Base-by-base conservation (phyloP, 2,888 invertebrate genomes). In the Chesias legatella region DNA sequence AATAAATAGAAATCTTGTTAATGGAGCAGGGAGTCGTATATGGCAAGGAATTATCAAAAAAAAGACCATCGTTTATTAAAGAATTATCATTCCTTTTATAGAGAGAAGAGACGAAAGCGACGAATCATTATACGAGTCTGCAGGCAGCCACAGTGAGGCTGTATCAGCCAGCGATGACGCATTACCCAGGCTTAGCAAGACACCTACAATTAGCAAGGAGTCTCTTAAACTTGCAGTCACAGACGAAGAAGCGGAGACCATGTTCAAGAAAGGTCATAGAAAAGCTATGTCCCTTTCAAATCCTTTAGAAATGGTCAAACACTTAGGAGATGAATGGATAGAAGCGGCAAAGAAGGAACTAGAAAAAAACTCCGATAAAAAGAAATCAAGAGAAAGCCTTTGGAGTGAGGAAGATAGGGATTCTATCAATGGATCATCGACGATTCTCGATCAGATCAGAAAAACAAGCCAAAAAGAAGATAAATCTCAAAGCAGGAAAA, bases 231-330 rank as follows among this genome's bases (percentile, higher is more conserved):
- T 88, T 13, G 84, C 83, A 0, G 66, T 88, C 42, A 88, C 88
- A 20, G 89, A 89, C 33, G 88, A 88, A 59, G 89, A 88, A 61
- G 74, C 73, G 0, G 86, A 83, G 6, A 60, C 56, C 1, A 79
- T 67, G 48, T 57, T 48, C 17, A 88, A 81, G 42, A 84, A 84
- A 47, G 76, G 79, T 25, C 89, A 89, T 48, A 72, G 89, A 28
- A 89, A 89, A 64, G 79, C 89, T 0, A 81, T 89, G 80, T 89
- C 89, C 0, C 60, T 89, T 43, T 88, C 88, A 6, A 86, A 89
- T 38, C 86, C 89, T 1, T 44, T 88, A 33, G 89, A 89, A 68
- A 78, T 89, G 23, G 86, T 88, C 3, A 83, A 76, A 51, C 80
- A 58, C 47, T 56, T 88, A n/a, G 84, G 88, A 1, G 88, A 88